Percentiles rank a stretch among this genome's conserved stretches.
These are phyloP conservation scores for Scartelaos histophorus DNA, from an alignment of 2,113 vertebrate genomes.

Conservation along the genomic window DNA sequence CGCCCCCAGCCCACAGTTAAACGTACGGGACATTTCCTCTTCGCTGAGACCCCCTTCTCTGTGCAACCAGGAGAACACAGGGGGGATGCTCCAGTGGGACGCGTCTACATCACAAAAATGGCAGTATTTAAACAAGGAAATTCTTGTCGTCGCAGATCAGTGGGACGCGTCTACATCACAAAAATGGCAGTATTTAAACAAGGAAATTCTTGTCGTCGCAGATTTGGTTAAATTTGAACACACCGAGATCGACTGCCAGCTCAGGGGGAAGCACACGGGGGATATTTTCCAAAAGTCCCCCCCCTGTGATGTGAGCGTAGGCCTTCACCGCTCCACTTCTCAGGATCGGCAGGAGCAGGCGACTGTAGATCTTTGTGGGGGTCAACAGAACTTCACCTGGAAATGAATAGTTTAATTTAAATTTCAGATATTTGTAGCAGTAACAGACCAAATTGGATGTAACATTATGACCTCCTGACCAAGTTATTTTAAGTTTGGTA, in stretches of 20 bases:
- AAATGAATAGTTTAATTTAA: neutral
- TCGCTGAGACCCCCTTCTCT: conserved; percentile 85
- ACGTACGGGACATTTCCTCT: conserved; percentile 92
- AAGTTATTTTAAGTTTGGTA: neutral
- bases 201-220: neutral
- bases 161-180: conserved; percentile 81
- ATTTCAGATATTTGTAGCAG: neutral
- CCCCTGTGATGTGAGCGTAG: conserved; percentile 94
- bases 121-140: neutral
- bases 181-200: neutral
- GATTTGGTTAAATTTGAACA: conserved; percentile 40
- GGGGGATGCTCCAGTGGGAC: conserved; percentile 85
- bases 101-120: conserved; percentile 78
- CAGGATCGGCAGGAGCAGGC: conserved; percentile 83
- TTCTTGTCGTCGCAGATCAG: no score
- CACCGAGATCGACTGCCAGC: conserved; percentile 86
- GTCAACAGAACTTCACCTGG: conserved; percentile 88
- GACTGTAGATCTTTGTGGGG: conserved; percentile 93
- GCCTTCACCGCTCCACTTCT: conserved; percentile 87
- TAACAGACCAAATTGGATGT: neutral
- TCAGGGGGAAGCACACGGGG: conserved; percentile 86
- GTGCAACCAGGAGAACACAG: conserved; percentile 90
- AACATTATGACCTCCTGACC: neutral
- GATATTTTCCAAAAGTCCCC: conserved; percentile 93
- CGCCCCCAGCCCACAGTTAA: conserved; percentile 92